Evolutionary conservation across 2,113 vertebrate genomes (phyloP).

Genomic region (Calonectris borealis): DNA sequence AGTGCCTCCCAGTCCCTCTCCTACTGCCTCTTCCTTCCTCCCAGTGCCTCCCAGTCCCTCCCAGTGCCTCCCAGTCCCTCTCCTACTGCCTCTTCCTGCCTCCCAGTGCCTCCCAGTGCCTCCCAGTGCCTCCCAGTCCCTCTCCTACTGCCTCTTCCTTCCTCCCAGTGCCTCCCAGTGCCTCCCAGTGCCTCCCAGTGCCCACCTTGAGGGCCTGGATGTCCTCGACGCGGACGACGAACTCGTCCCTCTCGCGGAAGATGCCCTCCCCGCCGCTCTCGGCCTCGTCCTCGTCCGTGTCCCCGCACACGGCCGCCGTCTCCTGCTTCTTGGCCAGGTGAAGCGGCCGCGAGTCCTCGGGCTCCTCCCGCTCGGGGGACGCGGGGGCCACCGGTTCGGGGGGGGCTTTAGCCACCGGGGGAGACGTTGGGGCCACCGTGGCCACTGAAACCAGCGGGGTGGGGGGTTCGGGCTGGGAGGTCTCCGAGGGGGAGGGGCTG

Average conservation of each 20-base stretch:
- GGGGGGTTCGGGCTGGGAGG: neutral
- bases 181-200: neutral
- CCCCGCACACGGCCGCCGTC: constrained; percentile 87
- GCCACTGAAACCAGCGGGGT: neutral
- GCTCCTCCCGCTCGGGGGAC: neutral
- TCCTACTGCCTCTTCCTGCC: too few species aligned
- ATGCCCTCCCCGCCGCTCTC: constrained; percentile 92
- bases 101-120: too few species aligned
- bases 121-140: too few species aligned
- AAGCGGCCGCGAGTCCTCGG: constrained; percentile 75
- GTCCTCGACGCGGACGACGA: too few species aligned
- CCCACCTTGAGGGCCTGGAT: too few species aligned
- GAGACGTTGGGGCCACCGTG: neutral
- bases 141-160: too few species aligned
- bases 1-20: too few species aligned
- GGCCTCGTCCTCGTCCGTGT: constrained; percentile 88
- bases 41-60: too few species aligned
- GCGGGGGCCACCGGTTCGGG: neutral
- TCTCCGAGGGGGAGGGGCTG: neutral
- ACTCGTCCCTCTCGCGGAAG: too few species aligned
- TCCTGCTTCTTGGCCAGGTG: constrained; percentile 92
- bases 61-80: too few species aligned
- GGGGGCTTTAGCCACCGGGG: neutral
- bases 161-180: neutral
- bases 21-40: too few species aligned